Conservation (phyloP, 2,888 invertebrate species). For the Endotricha flammealis region DNA sequence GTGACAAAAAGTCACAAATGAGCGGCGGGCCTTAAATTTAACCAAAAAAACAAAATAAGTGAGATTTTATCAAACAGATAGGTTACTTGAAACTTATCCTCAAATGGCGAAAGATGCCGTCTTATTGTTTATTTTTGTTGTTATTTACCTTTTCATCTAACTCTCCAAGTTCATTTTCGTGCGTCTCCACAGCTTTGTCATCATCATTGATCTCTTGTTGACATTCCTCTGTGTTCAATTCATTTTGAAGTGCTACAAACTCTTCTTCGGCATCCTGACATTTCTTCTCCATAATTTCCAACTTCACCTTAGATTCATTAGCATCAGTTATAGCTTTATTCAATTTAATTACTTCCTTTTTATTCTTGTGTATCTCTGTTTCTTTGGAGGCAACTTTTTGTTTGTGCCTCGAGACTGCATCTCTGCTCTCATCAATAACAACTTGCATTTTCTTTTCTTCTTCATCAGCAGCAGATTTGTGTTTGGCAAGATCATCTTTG, state of each 20-base stretch:
- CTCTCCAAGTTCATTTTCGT: constrained; percentile 78
- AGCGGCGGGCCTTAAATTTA: too few species aligned
- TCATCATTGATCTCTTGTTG: constrained; percentile 79
- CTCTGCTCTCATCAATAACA: constrained; percentile 55
- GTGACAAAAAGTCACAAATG: too few species aligned
- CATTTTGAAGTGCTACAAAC: constrained; percentile 59
- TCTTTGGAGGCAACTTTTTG: constrained; percentile 82
- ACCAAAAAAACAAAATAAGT: too few species aligned
- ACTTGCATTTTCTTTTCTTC: constrained; percentile 60
- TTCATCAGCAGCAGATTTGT: constrained; percentile 47
- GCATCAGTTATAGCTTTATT: constrained; percentile 80
- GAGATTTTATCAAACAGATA: too few species aligned
- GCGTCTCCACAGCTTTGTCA: constrained; percentile 73
- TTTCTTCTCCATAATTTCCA: constrained; percentile 69
- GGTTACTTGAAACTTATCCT: too few species aligned
- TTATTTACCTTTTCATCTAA: constrained; percentile 77
- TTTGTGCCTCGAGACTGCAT: constrained; percentile 79
- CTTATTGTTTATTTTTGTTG: too few species aligned
- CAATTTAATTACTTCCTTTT: constrained; percentile 72
- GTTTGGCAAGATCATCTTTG: constrained; percentile 46
- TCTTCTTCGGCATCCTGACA: constrained; percentile 63
- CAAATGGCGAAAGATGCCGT: too few species aligned
- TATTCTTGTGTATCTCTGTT: constrained; percentile 72
- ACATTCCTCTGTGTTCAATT: constrained; percentile 73
- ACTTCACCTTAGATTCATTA: constrained; percentile 76